Evolutionary conservation across 2,888 invertebrate genomes (phyloP), one percentile per base, ranked within the genome.

Genomic region (Eubasilissa splendida): DNA sequence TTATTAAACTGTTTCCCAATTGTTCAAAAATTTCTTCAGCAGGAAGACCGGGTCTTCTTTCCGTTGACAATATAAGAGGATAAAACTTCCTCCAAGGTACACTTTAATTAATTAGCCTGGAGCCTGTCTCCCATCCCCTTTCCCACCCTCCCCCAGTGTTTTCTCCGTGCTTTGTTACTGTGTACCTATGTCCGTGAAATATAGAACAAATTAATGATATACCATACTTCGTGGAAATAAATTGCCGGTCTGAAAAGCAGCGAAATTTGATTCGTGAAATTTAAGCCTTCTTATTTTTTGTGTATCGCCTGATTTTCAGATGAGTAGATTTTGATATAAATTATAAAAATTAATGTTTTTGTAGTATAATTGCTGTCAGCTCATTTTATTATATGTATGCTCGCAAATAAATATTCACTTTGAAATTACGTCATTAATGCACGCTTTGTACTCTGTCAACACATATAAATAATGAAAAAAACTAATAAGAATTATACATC

Each of bases 21-120:
- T 42, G 42, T 42, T 42, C 42, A 42, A 42, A 42, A 42, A 42
- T 42, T 42, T 7, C 42, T 42, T 42, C 42, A 42, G 42, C 42
- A 42, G 42, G 42, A 42, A 42, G 42, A 42, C 42, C 71, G 56
- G 71, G 56, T 31, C 54, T 54, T 71, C 56, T 56, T 56, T 56
- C 22, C 56, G 65, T 31, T 63, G 79, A 74, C 79, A 74, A 73
- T 74, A 73, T 79, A 75, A 75, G 74, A 74, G 75, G 79, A 79
- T 79, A 66, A 74, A 79, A 71, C 66, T 73, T 79, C 75, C 50
- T 56, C 65, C 56, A 79, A 79, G 79, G 79, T 79, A 79, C 74
- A 73, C 65, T 73, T 79, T 75, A 75, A 79, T 79, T 79, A 79
- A 79, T 79, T 74, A 79, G 58, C 56, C 71, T 54, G n/a, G 58